A percentile compares a stretch with the other conserved stretches of the same genome.
These are phyloP conservation scores for Branchinecta sandiegonensis DNA, from an alignment of 2,888 invertebrate genomes.

Conservation along the genomic window DNA sequence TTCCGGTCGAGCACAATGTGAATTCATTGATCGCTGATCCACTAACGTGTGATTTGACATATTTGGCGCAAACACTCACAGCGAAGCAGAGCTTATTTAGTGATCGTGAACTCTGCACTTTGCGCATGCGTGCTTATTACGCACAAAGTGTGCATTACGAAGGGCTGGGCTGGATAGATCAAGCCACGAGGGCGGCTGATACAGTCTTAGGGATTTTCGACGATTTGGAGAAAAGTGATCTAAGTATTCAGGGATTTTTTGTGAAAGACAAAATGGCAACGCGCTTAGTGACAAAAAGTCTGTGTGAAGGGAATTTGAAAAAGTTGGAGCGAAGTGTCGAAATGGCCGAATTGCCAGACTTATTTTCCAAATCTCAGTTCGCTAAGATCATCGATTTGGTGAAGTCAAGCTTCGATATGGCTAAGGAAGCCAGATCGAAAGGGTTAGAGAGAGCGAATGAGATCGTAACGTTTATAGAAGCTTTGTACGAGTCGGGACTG, in stretches of 20 bases:
- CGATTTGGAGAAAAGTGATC: not conserved
- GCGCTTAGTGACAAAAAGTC: not conserved
- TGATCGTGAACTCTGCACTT: not conserved
- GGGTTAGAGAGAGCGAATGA: slow-evolving; percentile 2
- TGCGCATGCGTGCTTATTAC: not conserved
- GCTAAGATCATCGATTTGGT: not conserved
- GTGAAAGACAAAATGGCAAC: not conserved
- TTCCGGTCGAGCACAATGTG: not conserved
- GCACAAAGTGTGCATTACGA: not conserved
- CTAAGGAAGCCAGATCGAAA: not conserved
- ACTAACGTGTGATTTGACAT: slow-evolving; percentile 9
- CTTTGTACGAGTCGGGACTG: not conserved
- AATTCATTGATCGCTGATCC: not conserved
- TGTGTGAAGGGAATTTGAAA: slow-evolving; percentile 9
- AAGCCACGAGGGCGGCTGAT: not conserved
- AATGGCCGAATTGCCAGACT: not conserved
- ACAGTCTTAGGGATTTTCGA: not conserved
- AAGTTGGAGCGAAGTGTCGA: not conserved
- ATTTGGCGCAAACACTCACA: not conserved
- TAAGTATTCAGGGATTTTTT: not conserved
- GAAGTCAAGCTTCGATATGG: not conserved
- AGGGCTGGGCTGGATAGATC: not conserved
- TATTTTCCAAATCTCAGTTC: not conserved
- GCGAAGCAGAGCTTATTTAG: not conserved
- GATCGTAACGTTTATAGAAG: not conserved